phyloP scores from a whole-genome alignment of 1,140 invertebrate species.

The Ceratitis capitata region DNA sequence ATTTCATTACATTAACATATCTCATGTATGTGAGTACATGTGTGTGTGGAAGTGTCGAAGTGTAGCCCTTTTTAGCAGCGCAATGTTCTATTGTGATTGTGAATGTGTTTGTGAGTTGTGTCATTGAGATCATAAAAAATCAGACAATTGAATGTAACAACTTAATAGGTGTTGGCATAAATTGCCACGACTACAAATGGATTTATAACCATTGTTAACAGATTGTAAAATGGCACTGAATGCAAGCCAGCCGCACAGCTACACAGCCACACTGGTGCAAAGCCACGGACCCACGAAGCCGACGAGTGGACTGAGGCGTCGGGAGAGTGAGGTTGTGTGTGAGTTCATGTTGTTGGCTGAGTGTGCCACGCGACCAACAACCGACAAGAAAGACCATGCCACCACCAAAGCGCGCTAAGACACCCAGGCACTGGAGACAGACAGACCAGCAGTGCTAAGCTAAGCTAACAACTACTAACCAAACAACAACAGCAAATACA shows the following conservation, averaged over 20 bases:
- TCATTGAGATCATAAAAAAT: conserved; percentile 39
- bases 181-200: conserved; percentile 45
- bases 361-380: conserved; percentile 40
- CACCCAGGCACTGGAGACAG: conserved; percentile 39
- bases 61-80: background rate
- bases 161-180: conserved; percentile 41
- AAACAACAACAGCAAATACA: background rate
- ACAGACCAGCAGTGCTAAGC: too few relatives aligned
- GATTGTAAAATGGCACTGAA: conserved; percentile 44
- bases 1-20: background rate
- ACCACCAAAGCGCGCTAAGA: conserved; percentile 39
- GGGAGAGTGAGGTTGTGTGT: background rate
- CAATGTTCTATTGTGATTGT: background rate
- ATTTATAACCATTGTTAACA: conserved; percentile 47
- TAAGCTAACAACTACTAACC: background rate
- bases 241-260: background rate
- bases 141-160: conserved; percentile 39
- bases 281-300: background rate
- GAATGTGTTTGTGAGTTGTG: conserved; percentile 37
- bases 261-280: too few relatives aligned
- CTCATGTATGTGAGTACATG: background rate
- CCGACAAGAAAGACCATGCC: conserved; percentile 42
- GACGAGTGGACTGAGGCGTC: background rate
- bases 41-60: background rate
- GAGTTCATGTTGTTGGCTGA: background rate